These are phyloP conservation scores for Corythoichthys intestinalis DNA, from an alignment of 2,113 vertebrate species.

Conservation along the genomic window DNA sequence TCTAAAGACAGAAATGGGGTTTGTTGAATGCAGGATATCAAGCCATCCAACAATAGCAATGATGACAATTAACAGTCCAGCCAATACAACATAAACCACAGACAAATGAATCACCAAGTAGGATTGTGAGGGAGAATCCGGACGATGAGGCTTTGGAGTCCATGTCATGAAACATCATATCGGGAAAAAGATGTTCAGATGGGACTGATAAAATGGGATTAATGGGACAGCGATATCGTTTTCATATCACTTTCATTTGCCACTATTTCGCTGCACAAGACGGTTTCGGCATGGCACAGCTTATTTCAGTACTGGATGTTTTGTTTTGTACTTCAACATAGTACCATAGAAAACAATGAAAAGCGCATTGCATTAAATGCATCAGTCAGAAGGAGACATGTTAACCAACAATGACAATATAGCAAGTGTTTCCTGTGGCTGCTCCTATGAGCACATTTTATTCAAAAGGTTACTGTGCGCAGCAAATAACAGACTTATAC, in stretches of 20 bases:
- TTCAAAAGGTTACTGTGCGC: neutral
- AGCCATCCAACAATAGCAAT: conserved; percentile 36
- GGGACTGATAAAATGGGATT: conserved; percentile 49
- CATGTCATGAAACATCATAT: conserved; percentile 47
- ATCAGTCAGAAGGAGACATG: neutral
- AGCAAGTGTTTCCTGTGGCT: neutral
- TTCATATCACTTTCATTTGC: conserved; percentile 50
- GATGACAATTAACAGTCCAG: conserved; percentile 51
- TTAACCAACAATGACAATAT: neutral
- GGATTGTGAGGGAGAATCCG: conserved; percentile 76
- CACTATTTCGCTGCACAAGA: neutral
- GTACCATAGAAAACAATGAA: neutral
- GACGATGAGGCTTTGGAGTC: conserved; percentile 72
- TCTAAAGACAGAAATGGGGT: conserved; percentile 9
- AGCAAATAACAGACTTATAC: neutral
- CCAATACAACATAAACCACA: conserved; percentile 73
- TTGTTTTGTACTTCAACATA: neutral
- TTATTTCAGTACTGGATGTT: neutral
- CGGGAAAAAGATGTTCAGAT: conserved; percentile 51
- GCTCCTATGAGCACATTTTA: neutral
- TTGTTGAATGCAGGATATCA: conserved; percentile 32
- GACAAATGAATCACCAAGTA: conserved; percentile 86
- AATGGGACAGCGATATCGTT: conserved; percentile 52
- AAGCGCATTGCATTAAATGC: neutral
- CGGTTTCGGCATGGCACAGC: conserved; percentile 1